Evolutionary conservation across 2,888 invertebrate species (phyloP), one percentile per base, ranked within the genome.

Genomic region (Conchocele bisecta): DNA sequence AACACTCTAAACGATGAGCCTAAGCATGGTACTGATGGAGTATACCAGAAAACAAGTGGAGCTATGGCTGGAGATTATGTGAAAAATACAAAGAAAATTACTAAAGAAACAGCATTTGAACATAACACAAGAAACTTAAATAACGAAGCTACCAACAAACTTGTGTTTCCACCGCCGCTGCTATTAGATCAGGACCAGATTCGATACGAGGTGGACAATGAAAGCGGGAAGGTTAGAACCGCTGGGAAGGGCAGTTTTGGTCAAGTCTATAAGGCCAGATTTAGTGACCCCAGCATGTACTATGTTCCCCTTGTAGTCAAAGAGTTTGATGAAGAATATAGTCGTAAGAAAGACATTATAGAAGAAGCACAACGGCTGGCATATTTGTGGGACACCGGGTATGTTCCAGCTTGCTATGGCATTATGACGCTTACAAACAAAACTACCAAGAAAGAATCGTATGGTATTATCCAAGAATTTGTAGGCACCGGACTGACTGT

Each of bases 161-260:
- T n/a, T n/a, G n/a, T n/a, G n/a, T n/a, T n/a, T n/a, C n/a, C n/a
- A n/a, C 17, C 7, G 20, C 75, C 75, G 1, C 75, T 67, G 0
- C 59, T 63, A 35, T 56, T 75, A 35, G 37, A 51, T 4, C 56
- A 67, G 4, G 48, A 61, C 11, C 50, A 35, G 22, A 46, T 75
- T 7, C 63, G 64, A 22, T 77, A 77, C 41, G 66, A 66, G 51
- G 70, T 61, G 3, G 72, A 77, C 22, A 63, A 66, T 4, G 63
- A 59, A 24, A 64, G 66, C 1, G 73, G 73, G 4, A 31, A 53
- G 20, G 66, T 54, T 5, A 51, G 51, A 24, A 50, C 66, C 17
- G 61, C 70, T 13, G 76, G 76, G 3, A 73, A 66, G n/a, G 76
- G 76, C n/a, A 77, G 76, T 51, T 77, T 77, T 28, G 76, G 76